Evolutionary conservation across 2,888 invertebrate genomes (phyloP).

Genomic region (Frankliniella intonsa): DNA sequence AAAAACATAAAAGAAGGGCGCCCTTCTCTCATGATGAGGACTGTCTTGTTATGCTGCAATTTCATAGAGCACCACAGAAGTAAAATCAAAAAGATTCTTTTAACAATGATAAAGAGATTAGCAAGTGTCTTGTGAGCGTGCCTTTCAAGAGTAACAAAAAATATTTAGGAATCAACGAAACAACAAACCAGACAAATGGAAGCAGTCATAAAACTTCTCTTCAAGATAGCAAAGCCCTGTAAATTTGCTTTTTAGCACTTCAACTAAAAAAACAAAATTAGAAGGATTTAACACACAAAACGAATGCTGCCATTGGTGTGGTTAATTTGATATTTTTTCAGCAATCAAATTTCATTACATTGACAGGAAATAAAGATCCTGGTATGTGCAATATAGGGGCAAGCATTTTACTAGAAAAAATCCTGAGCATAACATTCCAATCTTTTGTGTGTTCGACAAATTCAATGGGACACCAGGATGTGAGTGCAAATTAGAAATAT

Average conservation of each 20-base stretch:
- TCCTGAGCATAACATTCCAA: conserved; percentile 3
- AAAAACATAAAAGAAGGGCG: background rate
- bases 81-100: background rate
- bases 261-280: background rate
- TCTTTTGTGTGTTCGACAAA: background rate
- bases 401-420: background rate
- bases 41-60: background rate
- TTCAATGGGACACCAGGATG: background rate
- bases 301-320: background rate
- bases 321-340: background rate
- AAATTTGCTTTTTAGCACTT: background rate
- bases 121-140: conserved; percentile 18
- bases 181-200: background rate
- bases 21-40: background rate
- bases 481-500: background rate
- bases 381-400: background rate
- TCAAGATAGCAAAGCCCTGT: background rate
- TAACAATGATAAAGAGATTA: background rate
- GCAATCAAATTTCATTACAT: background rate
- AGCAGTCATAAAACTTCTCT: background rate
- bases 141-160: background rate
- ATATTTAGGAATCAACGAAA: background rate
- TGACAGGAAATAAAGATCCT: background rate
- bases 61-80: background rate
- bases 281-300: background rate